Base-by-base conservation (phyloP, 2,888 invertebrate genomes). In the Allophyes oxyacanthae region DNA sequence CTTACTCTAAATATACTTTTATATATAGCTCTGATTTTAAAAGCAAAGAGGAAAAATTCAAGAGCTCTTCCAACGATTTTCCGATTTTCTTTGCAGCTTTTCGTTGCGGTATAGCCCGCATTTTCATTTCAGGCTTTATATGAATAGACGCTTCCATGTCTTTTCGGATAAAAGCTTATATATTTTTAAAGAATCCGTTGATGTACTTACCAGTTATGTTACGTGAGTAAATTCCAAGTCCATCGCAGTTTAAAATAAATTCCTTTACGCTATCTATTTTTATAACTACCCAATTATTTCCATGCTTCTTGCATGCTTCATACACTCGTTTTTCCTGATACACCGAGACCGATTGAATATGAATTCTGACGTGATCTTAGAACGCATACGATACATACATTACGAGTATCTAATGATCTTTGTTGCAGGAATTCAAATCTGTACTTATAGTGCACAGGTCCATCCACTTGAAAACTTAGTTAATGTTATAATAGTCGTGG, bases 401-500 rank as follows among this genome's bases (percentile, higher is more conserved):
- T 44, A 20, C 33, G 9, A 30, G 30, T 28, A 38, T 46, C 30
- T 42, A 42, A 40, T n/a, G n/a, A n/a, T n/a, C n/a, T n/a, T n/a
- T 30, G 38, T 52, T 32, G 50, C 34, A 41, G 49, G 14, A 40
- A n/a, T 2, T 36, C 6, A 5, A 46, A 48, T 45, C 28, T 28
- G 69, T 51, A 68, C 55, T 54, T 55, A 36, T 43, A 38, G 36
- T 32, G 28, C 28, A 34, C 11, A n/a, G n/a, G n/a, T n/a, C n/a
- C n/a, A 33, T 33, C 11, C 6, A 32, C 46, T 30, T 25, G 13
- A 26, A 49, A 11, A 37, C 20, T 48, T 59, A 48, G 26, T 25
- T 15, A 9, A 8, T 6, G 28, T 28, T 50, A 50, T 58, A 49
- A 49, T 56, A 55, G 15, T 6, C 2, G 10, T 36, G 13, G 64